Base-by-base conservation (phyloP, 2,797 vertebrate genomes). In the Sparus aurata region DNA sequence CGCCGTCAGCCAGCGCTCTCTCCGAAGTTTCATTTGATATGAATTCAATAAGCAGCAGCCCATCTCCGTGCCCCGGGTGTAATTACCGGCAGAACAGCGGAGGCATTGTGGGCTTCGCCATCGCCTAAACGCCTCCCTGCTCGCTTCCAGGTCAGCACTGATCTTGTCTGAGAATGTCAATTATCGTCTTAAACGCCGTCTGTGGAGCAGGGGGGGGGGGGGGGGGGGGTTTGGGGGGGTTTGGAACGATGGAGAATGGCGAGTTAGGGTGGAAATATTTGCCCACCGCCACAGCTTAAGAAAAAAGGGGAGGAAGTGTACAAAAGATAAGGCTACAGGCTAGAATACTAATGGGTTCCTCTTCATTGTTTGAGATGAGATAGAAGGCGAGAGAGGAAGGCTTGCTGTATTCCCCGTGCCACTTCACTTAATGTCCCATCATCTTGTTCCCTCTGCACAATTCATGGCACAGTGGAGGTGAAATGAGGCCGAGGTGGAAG, bases 141-240 rank as follows among this genome's bases (percentile, higher is more conserved):
- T 88, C 87, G 59, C 91, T 91, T 93, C 85, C 88, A 91, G 91
- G 91, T 94, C 90, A 86, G 84, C 85, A 79, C 92, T 92, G 91
- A 95, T 95, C 93, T 94, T 93, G 91, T 94, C 92, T 87, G 83
- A 91, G 90, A 94, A 93, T 95, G 94, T 95, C 94, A 95, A 94
- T 95, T 95, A 94, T 93, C 85, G 55, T 86, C 89, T 93, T 92
- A 83, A 92, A 93, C 58, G 68, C 67, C 49, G 45, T 82, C 79
- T 78, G 73, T 85, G 86, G 83, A 91, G 83, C 72, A 49, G 53
- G 47, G 54, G 75, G 41, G 34, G 43, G 3, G 41, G 12, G n/a
- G 65, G 30, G 43, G 3, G 41, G 12, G n/a, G 65, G 30, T 2
- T 2, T 0, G 22, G 30, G 13, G 20, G 15, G 17, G 20, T 18